phyloP scores from a whole-genome alignment of 2,113 vertebrate genomes.

The Sinocyclocheilus anshuiensis region DNA sequence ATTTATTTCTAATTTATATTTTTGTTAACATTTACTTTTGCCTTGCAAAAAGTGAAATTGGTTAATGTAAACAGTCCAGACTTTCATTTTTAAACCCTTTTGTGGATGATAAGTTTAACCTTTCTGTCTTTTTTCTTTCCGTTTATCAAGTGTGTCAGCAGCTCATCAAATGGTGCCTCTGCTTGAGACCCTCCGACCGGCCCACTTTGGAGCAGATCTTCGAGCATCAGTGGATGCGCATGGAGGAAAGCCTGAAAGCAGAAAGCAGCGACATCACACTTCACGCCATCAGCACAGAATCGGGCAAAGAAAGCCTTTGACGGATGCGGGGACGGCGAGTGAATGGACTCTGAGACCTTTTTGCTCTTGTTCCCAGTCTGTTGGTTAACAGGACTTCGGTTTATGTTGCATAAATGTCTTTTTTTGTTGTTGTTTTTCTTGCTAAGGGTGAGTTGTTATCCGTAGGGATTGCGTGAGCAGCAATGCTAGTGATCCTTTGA shows the following conservation, averaged over 20 bases:
- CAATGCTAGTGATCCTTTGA: conserved; percentile 47
- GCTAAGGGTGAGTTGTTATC: conserved; percentile 70
- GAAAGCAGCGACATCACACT: conserved; percentile 88
- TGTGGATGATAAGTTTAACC: not conserved
- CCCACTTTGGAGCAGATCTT: conserved; percentile 96
- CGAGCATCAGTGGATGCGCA: conserved; percentile 92
- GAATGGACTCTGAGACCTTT: conserved; percentile 6
- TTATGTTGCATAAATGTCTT: conserved; percentile 61
- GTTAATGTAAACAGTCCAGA: not conserved
- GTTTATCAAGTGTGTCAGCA: conserved; percentile 91
- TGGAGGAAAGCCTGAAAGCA: conserved; percentile 77
- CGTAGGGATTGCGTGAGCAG: conserved; percentile 67
- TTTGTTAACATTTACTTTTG: no score
- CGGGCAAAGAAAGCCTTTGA: conserved; percentile 97
- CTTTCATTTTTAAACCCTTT: not conserved
- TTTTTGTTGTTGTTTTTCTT: conserved; percentile 62
- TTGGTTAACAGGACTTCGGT: conserved; percentile 30
- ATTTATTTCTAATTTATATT: no score
- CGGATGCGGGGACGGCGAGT: conserved; percentile 37
- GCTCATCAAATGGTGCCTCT: conserved; percentile 96
- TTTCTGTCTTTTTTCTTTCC: not conserved
- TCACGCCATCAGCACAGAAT: conserved; percentile 84
- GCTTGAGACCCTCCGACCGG: conserved; percentile 91
- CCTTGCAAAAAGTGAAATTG: not conserved
- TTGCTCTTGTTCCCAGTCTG: conserved; percentile 14